A percentile compares a stretch with the other conserved stretches of the same genome.
Evolutionary conservation across 2,888 invertebrate genomes (phyloP).

Genomic region (Ophion slaviceki): DNA sequence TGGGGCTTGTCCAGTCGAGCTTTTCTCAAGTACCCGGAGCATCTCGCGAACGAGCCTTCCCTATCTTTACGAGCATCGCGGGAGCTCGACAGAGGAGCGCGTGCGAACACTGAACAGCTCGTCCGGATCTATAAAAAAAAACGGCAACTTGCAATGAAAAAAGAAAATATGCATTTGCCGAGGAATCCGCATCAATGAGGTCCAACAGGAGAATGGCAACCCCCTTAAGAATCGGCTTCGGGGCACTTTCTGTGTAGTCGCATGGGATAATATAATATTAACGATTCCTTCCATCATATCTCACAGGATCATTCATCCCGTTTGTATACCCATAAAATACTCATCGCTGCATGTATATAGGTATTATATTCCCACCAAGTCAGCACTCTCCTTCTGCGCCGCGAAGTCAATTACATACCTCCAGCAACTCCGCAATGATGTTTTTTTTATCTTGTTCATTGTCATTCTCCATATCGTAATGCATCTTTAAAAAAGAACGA

Average conservation of each 20-base stretch:
- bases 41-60: slow-evolving; percentile 54
- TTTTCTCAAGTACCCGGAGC: slow-evolving; percentile 62
- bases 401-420: slow-evolving; percentile 8
- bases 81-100: slow-evolving; percentile 61
- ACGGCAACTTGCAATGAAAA: not conserved
- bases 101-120: slow-evolving; percentile 63
- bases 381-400: slow-evolving; percentile 13
- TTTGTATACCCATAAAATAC: slow-evolving; percentile 42
- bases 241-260: slow-evolving; percentile 36
- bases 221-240: slow-evolving; percentile 56
- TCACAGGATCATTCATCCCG: slow-evolving; percentile 53
- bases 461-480: too few species aligned
- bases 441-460: not conserved
- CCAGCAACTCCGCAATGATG: not conserved
- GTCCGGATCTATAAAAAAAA: slow-evolving; percentile 54
- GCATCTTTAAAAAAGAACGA: too few species aligned
- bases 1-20: slow-evolving; percentile 58
- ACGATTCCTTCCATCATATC: slow-evolving; percentile 58
- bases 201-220: slow-evolving; percentile 44
- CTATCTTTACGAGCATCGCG: slow-evolving; percentile 70
- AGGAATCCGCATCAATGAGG: slow-evolving; percentile 56
- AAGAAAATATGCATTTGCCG: slow-evolving; percentile 38
- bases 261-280: slow-evolving; percentile 60
- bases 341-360: slow-evolving; percentile 16
- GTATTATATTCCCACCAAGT: slow-evolving; percentile 39